Evolutionary conservation across 2,888 invertebrate genomes (phyloP).

Genomic region (Lochmaea capreae): DNA sequence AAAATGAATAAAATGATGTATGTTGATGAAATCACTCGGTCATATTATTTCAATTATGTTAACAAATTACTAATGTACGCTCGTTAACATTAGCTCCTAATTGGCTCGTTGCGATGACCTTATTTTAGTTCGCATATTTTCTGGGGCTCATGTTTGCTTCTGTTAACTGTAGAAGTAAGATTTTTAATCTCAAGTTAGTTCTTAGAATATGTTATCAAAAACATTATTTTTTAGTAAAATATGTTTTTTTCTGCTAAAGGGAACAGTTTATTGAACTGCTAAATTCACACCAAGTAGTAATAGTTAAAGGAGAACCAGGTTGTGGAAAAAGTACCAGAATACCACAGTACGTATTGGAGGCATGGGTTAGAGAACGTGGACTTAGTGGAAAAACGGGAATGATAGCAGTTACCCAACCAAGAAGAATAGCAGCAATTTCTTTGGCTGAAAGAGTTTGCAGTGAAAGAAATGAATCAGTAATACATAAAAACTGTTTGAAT

Average conservation of each 20-base stretch:
- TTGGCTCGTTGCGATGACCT: too few species aligned
- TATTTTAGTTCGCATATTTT: too few species aligned
- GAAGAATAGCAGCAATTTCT: slow-evolving; percentile 77
- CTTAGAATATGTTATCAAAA: too few species aligned
- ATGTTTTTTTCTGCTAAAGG: slow-evolving; percentile 53
- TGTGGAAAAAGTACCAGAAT: slow-evolving; percentile 81
- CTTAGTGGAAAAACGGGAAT: slow-evolving; percentile 66
- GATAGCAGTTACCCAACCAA: slow-evolving; percentile 75
- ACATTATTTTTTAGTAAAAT: background rate
- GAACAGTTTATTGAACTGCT: slow-evolving; percentile 68
- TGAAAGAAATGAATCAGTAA: slow-evolving; percentile 73
- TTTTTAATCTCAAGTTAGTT: too few species aligned
- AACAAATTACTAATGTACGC: too few species aligned
- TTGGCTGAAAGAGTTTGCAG: slow-evolving; percentile 74
- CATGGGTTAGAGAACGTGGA: slow-evolving; percentile 60
- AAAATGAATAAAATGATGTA: too few species aligned
- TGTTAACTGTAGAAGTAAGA: too few species aligned
- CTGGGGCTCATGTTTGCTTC: too few species aligned
- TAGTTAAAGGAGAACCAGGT: slow-evolving; percentile 78
- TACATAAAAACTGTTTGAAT: slow-evolving; percentile 16
- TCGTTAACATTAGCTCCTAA: too few species aligned
- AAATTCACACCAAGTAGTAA: slow-evolving; percentile 67
- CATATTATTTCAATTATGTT: too few species aligned
- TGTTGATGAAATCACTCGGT: too few species aligned
- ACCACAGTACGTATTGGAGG: slow-evolving; percentile 73